Conservation (phyloP, 2,888 invertebrate species). For the Xanthia togata region DNA sequence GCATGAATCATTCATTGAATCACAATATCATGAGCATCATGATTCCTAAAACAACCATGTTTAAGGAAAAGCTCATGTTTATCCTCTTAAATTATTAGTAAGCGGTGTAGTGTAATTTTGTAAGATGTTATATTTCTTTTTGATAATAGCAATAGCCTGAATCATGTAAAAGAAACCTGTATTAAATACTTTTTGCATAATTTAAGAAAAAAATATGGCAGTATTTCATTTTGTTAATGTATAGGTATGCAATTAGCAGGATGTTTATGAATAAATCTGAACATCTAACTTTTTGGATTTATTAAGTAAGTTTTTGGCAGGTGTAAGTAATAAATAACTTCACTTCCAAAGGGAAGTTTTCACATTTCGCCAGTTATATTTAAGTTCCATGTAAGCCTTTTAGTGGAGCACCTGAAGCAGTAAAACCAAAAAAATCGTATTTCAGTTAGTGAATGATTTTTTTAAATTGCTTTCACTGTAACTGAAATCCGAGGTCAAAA, state of each 20-base stretch:
- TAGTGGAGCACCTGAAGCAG: too few species aligned
- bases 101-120: neutral
- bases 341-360: neutral
- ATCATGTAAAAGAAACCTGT: neutral
- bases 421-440: too few species aligned
- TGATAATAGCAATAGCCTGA: neutral
- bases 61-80: constrained; percentile 23
- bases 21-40: neutral
- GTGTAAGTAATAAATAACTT: neutral
- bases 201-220: neutral
- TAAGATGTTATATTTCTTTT: constrained; percentile 1
- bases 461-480: too few species aligned
- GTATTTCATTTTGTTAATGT: neutral
- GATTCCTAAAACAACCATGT: constrained; percentile 3
- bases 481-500: too few species aligned
- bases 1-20: constrained; percentile 10
- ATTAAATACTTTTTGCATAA: neutral
- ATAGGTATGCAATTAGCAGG: neutral
- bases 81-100: constrained; percentile 16
- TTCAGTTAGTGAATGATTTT: too few species aligned
- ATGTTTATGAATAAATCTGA: neutral
- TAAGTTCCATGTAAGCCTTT: too few species aligned
- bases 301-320: neutral
- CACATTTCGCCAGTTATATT: neutral
- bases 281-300: neutral